These are phyloP conservation scores for Diorhabda elongata DNA, from an alignment of 1,140 invertebrate species.

Conservation along the genomic window DNA sequence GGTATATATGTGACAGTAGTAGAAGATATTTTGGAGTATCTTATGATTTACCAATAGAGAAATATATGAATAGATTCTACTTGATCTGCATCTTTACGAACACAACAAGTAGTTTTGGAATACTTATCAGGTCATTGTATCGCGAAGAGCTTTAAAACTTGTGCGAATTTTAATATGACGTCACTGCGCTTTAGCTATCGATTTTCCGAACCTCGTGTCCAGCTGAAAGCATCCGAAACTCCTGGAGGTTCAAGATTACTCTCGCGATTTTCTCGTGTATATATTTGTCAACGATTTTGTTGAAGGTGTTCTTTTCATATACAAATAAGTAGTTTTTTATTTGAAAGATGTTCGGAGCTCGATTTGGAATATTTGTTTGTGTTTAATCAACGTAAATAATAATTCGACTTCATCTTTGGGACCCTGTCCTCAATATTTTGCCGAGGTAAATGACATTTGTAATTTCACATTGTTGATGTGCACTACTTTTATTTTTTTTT, in stretches of 20 bases:
- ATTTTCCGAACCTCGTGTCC: constrained; percentile 38
- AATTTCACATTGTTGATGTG: background rate
- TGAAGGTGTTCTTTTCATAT: background rate
- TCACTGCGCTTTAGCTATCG: constrained; percentile 46
- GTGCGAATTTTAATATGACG: constrained; percentile 30
- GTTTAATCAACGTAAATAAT: constrained; percentile 10
- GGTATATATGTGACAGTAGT: too few relatives aligned
- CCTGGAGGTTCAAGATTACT: constrained; percentile 30
- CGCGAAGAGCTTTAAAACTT: constrained; percentile 7
- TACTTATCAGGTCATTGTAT: background rate
- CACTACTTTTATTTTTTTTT: background rate
- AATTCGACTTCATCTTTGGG: constrained; percentile 2
- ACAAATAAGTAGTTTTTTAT: background rate
- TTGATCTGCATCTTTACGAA: too few relatives aligned
- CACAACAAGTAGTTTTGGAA: too few relatives aligned
- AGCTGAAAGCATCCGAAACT: constrained; percentile 28
- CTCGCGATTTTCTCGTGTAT: constrained; percentile 22
- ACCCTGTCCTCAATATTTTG: constrained; percentile 16
- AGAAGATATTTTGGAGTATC: too few relatives aligned
- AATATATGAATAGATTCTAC: too few relatives aligned
- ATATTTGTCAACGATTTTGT: background rate
- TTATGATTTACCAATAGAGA: too few relatives aligned
- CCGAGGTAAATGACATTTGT: constrained; percentile 25
- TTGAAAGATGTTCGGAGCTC: background rate
- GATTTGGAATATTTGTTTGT: constrained; percentile 1